Evolutionary conservation across 2,797 vertebrate species (phyloP).

Genomic region (Anguilla anguilla): DNA sequence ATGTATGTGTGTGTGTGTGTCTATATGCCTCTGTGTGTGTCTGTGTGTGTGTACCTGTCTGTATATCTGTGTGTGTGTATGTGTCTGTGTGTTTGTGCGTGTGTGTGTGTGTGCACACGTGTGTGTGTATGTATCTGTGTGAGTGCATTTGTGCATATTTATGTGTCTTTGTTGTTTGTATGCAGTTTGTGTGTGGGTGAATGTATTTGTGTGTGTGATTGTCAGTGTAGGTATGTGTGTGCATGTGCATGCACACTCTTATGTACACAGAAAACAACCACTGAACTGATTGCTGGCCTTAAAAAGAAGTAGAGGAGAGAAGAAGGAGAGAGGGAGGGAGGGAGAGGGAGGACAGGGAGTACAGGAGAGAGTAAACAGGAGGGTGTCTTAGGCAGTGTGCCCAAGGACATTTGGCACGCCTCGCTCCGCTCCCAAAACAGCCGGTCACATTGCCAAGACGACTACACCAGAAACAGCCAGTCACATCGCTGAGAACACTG

Average conservation of each 20-base stretch:
- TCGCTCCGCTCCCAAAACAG: background rate
- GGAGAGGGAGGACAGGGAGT: background rate
- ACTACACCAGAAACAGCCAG: background rate
- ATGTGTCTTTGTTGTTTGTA: background rate
- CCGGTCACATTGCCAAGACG: background rate
- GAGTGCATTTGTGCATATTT: background rate
- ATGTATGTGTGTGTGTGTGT: background rate
- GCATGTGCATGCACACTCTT: background rate
- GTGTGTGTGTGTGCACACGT: background rate
- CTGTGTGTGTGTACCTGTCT: background rate
- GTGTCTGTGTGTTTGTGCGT: constrained; percentile 26
- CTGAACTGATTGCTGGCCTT: constrained; percentile 10
- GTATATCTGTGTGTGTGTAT: constrained; percentile 14
- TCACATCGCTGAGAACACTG: background rate
- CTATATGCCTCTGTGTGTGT: constrained; percentile 6
- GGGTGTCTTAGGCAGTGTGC: constrained; percentile 19
- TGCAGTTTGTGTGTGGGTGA: constrained; percentile 3
- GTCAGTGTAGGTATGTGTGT: background rate
- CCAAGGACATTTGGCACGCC: constrained; percentile 12
- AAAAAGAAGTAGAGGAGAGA: constrained; percentile 28
- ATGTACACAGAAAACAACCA: constrained; percentile 14
- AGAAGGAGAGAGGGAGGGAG: background rate
- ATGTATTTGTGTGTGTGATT: background rate
- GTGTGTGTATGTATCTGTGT: constrained; percentile 32
- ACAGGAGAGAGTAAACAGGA: constrained; percentile 25